Conservation (phyloP, 2,888 invertebrate species). For the Schrankia costaestrigalis region DNA sequence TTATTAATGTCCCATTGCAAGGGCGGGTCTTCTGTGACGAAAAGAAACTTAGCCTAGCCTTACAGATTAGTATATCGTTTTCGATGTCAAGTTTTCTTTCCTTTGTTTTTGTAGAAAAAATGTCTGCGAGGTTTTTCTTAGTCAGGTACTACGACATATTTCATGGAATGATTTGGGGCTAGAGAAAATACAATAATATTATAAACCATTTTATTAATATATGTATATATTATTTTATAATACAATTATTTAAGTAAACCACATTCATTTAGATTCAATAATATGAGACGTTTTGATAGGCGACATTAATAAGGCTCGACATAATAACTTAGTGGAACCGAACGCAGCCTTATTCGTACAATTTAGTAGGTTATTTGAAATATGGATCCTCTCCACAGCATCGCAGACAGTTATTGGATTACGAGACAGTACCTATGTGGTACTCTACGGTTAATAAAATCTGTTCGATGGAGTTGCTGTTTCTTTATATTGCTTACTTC, state of each 20-base stretch:
- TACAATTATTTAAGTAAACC: conserved; percentile 18
- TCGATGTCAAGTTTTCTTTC: no score
- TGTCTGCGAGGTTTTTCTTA: no score
- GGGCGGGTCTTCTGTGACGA: no score
- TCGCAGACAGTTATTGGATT: conserved; percentile 41
- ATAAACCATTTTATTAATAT: no score
- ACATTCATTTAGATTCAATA: conserved; percentile 28
- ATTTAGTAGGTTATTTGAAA: conserved; percentile 23
- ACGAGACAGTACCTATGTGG: conserved; percentile 22
- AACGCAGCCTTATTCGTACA: conserved; percentile 15
- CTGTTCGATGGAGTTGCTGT: conserved; percentile 20
- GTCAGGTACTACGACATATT: no score
- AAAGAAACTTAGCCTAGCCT: no score
- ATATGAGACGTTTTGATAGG: conserved; percentile 19
- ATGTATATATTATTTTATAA: no score
- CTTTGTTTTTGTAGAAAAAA: no score
- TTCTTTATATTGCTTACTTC: conserved; percentile 18
- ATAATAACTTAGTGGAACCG: conserved; percentile 17
- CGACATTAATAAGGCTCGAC: conserved; percentile 17
- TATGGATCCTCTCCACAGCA: conserved; percentile 25
- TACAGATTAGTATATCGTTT: no score
- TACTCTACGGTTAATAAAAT: conserved; percentile 27
- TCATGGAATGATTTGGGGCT: no score
- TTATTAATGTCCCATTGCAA: no score
- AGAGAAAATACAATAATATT: no score